Evolutionary conservation across 2,888 invertebrate species (phyloP), one percentile per base, ranked within the genome.

Genomic region (Ornithoptera priamus): DNA sequence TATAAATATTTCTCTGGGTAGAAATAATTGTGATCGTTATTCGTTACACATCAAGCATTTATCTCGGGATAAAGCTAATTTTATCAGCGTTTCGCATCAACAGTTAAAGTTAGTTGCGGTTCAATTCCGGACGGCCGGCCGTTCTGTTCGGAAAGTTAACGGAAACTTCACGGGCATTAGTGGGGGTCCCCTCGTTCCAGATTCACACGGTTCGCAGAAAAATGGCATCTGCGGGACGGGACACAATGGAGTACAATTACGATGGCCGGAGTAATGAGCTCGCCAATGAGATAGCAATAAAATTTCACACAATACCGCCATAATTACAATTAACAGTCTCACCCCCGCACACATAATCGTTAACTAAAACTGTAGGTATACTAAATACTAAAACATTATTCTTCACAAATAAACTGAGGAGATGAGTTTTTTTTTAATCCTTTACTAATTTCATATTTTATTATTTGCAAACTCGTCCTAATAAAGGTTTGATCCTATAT

Each of bases 321-420:
- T 91, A 90, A 92, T 92, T 92, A 91, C 88, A 90, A 92, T 92
- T 90, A 92, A 92, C 91, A 89, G 88, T 91, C 87, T 89, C 89
- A 81, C 86, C 85, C 85, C 84, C 88, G 90, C 87, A 91, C 91
- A 88, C 86, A 86, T 85, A 84, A 87, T 83, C 80, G 80, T 81
- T 80, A 79, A 82, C 81, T 82, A 80, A 81, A 84, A 86, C 86
- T 77, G 36, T 60, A 50, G 50, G 18, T 15, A 53, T n/a, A n/a
- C 46, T 46, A 12, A 12, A 46, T 15, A 46, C 46, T 15, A 15
- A 46, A 12, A 46, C 46, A 15, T 15, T 15, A 12, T 12, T 15
- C 46, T 0, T 46, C 46, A 1, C 12, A 46, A 46, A 46, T 46
- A 12, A 46, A 46, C 46, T 15, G 2, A 46, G 24, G 42, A 46